Conservation (phyloP, 2,113 vertebrate genomes). For the Corydoras sp. region DNA sequence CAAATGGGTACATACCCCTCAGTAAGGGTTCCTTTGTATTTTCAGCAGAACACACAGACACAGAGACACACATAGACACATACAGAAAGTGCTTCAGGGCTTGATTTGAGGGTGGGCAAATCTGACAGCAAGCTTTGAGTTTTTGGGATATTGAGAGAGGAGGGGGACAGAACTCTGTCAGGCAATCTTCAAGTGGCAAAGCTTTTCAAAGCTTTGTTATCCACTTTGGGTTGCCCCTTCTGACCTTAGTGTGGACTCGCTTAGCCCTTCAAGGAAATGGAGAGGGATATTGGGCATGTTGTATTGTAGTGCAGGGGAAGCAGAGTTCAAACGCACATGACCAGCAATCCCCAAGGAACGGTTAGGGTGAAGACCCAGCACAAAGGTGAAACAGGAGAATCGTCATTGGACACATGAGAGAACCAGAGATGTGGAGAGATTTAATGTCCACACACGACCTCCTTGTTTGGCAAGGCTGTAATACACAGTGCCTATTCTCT, state of each 20-base stretch:
- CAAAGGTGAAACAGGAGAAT: slow-evolving; percentile 55
- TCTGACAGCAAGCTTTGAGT: slow-evolving; percentile 71
- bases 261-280: slow-evolving; percentile 64
- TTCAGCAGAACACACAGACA: slow-evolving; percentile 29
- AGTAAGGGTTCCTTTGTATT: slow-evolving; percentile 43
- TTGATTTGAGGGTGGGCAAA: slow-evolving; percentile 67
- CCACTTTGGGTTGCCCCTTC: slow-evolving; percentile 69
- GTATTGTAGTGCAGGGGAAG: slow-evolving; percentile 61
- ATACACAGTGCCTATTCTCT: slow-evolving; percentile 39
- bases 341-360: slow-evolving; percentile 61
- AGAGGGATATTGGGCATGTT: slow-evolving; percentile 63
- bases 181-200: slow-evolving; percentile 70
- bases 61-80: slow-evolving; percentile 14
- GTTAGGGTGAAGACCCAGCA: slow-evolving; percentile 47
- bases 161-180: slow-evolving; percentile 42
- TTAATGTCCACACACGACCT: slow-evolving; percentile 59
- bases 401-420: slow-evolving; percentile 47
- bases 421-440: slow-evolving; percentile 44
- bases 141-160: slow-evolving; percentile 47
- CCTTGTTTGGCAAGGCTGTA: slow-evolving; percentile 51
- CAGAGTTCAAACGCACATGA: slow-evolving; percentile 60
- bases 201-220: slow-evolving; percentile 68
- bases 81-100: slow-evolving; percentile 59
- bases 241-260: slow-evolving; percentile 63
- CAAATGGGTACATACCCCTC: slow-evolving; percentile 37